Base-by-base conservation (phyloP, 2,113 vertebrate genomes). In the Xiphophorus hellerii region DNA sequence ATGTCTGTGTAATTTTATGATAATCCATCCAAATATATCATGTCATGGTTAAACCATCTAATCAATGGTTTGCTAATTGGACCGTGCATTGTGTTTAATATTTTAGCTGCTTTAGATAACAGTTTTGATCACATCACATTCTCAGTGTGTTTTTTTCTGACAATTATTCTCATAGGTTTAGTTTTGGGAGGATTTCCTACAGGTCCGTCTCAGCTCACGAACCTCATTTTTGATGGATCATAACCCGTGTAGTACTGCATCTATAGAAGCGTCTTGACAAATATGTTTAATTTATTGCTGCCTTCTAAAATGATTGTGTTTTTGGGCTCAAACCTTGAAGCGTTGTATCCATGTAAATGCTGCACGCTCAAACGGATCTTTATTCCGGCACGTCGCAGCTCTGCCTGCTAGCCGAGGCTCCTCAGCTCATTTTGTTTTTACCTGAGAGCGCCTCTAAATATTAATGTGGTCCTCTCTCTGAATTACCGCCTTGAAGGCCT, bases 381-480 rank as follows among this genome's bases (percentile, higher is more conserved):
- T 64, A 66, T 66, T 73, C 73, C 48, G 71, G 81, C 69, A 84
- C 73, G 78, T 90, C 63, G 89, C 63, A 82, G 78, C 87, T 80
- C 51, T 82, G 70, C 66, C 79, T 42, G 72, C 78, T 85, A 76
- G 71, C 85, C 66, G 69, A 68, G 65, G 68, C 77, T 76, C 74
- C 71, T 78, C 82, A 76, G 79, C 86, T 93, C 90, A 90, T 93
- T 93, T 92, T 88, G 88, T 92, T 92, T 58, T 90, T 85, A 92
- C 92, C 90, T 91, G 88, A 90, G 86, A 92, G 92, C 90, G 63
- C 78, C 83, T 82, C 85, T 92, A 91, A 92, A 94, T 92, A 92
- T 90, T 92, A 92, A 93, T 92, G 87, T 58, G 63, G 48, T 75
- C 87, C 77, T 87, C 83, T 88, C 76, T 71, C 76, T 88, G 89